These are phyloP conservation scores for Spisula subtruncata DNA, from an alignment of 2,888 invertebrate species.

Conservation along the genomic window DNA sequence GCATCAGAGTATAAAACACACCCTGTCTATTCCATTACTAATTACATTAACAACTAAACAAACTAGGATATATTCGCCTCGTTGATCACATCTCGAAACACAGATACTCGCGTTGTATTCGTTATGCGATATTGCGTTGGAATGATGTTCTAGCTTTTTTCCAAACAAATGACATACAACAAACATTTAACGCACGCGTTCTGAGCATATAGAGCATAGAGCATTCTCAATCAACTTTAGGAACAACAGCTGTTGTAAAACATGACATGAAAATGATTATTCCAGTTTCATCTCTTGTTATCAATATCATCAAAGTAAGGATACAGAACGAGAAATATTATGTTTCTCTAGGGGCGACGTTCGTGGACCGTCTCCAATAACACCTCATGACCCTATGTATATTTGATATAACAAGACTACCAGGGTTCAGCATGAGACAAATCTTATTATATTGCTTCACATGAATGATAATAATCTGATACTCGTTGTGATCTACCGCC, in stretches of 20 bases:
- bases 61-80: no score
- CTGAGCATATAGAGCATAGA: no score
- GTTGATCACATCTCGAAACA: no score
- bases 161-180: no score
- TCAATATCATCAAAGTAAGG: constrained; percentile 5
- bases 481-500: not conserved
- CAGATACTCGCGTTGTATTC: no score
- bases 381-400: not conserved
- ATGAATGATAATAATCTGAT: constrained; percentile 7
- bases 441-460: not conserved
- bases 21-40: no score
- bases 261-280: not conserved
- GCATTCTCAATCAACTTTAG: no score
- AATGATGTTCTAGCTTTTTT: no score
- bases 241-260: not conserved
- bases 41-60: no score
- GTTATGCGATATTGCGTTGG: no score
- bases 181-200: no score
- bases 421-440: not conserved
- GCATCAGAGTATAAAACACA: no score
- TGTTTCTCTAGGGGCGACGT: not conserved
- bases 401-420: not conserved
- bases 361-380: not conserved
- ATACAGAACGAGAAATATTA: not conserved
- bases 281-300: not conserved